phyloP scores from a whole-genome alignment of 2,888 invertebrate species.

The Geophilus truncorum region DNA sequence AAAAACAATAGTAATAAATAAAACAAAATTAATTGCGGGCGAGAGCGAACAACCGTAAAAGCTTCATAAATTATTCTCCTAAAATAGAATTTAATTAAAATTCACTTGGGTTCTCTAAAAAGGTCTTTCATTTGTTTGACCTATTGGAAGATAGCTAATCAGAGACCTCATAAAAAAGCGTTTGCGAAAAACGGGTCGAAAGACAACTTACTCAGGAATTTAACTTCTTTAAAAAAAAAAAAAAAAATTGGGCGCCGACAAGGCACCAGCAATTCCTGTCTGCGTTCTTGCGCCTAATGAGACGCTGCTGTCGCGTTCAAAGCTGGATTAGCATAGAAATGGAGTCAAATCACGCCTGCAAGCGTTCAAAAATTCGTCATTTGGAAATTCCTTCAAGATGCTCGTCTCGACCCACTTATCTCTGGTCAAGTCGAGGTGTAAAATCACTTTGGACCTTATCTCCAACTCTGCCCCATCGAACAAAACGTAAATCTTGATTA shows the following conservation, averaged over 20 bases:
- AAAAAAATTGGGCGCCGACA: not conserved
- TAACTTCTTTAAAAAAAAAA: too few species aligned
- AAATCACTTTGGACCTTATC: not conserved
- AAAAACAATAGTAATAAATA: not conserved
- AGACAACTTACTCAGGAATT: not conserved
- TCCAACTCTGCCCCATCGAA: too few species aligned
- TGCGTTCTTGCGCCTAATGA: slow-evolving; percentile 13
- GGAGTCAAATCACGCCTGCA: slow-evolving; percentile 25
- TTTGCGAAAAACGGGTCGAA: not conserved
- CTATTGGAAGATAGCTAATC: slow-evolving; percentile 20
- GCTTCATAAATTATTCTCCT: not conserved
- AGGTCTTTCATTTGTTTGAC: slow-evolving; percentile 15
- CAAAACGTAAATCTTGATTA: too few species aligned
- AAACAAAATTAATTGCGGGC: not conserved
- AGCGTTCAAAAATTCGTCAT: slow-evolving; percentile 1
- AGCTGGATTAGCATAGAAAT: slow-evolving; percentile 23
- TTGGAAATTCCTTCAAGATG: slow-evolving; percentile 8
- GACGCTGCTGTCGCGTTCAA: slow-evolving; percentile 20
- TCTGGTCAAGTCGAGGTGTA: not conserved
- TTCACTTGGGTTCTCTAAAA: not conserved
- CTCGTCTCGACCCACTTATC: not conserved
- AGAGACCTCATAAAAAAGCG: not conserved
- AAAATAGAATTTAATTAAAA: slow-evolving; percentile 7
- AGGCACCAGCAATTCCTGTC: not conserved
- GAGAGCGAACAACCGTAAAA: not conserved